Base-by-base conservation (phyloP, 2,888 invertebrate species). In the Stictocephala bisonia region DNA sequence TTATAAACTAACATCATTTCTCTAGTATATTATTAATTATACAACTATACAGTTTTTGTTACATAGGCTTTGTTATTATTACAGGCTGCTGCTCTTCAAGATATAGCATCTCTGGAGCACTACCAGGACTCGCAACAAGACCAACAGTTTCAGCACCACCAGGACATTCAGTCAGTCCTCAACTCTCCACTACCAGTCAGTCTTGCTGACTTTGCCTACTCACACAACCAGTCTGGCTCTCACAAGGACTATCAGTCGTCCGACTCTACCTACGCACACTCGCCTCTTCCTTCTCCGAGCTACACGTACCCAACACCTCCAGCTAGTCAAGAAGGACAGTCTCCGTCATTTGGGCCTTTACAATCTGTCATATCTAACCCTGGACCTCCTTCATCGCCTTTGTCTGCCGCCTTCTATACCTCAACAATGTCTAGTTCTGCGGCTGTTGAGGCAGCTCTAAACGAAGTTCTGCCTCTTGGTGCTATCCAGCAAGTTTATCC, bases 291-390 rank as follows among this genome's bases (percentile, higher is more conserved):
- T 2, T 86, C 92, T n/a, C 92, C 92, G 0, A 90, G 91, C 40
- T 87, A 94, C 80, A 89, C 93, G 22, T 95, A 94, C 82, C 94
- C 95, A 1, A 95, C 95, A 7, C 95, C 95, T 22, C 94, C 95
- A 3, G 94, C 94, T 0, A 94, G 94, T 79, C 94, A 94, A 79
- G 94, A 94, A 85, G 93, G 93, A 22, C 90, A 91, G 74, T 90
- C 90, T 76, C 91, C 91, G 22, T 82, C 79, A 6, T 79, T 82
- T 56, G 78, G 79, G 18, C 85, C 87, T 68, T 83, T 80, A 24
- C 80, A 81, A 66, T 80, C 81, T 18, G 80, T 81, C 53, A 80
- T 80, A 67, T 80, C 81, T n/a, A 90, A 93, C 75, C 91, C 92
- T 0, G 90, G 93, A 74, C 91, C 92, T 0, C 93, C 93, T 6